phyloP scores from a whole-genome alignment of 2,888 invertebrate genomes.

The Drosophila yooni region DNA sequence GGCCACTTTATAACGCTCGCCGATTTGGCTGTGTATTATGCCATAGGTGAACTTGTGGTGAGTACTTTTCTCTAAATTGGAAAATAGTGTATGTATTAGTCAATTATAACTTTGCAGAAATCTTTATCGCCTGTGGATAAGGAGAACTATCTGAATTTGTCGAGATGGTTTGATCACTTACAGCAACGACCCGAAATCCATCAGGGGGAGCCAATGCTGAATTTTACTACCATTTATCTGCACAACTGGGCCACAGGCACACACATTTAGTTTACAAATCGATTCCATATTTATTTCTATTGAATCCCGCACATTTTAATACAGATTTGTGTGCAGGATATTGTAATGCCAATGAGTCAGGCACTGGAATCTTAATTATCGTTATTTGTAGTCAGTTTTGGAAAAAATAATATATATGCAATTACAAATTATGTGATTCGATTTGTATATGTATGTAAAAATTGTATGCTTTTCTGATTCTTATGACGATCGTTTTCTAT shows the following conservation, averaged over 20 bases:
- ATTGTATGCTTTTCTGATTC: slow-evolving; percentile 16
- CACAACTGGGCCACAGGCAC: slow-evolving; percentile 85
- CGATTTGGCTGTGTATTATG: slow-evolving; percentile 90
- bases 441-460: slow-evolving; percentile 27
- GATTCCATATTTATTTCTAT: slow-evolving; percentile 67
- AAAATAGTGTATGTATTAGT: neutral
- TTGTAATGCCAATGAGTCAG: slow-evolving; percentile 66
- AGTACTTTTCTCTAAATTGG: slow-evolving; percentile 66
- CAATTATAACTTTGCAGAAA: slow-evolving; percentile 85
- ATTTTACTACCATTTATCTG: slow-evolving; percentile 84
- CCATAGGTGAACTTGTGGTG: slow-evolving; percentile 89
- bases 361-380: slow-evolving; percentile 60
- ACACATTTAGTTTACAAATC: slow-evolving; percentile 74
- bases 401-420: slow-evolving; percentile 41
- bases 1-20: slow-evolving; percentile 87
- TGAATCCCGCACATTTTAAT: slow-evolving; percentile 49
- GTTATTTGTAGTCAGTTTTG: slow-evolving; percentile 53
- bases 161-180: slow-evolving; percentile 92
- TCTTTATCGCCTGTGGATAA: slow-evolving; percentile 88
- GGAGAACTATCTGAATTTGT: slow-evolving; percentile 89
- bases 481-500: slow-evolving; percentile 50
- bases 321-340: slow-evolving; percentile 32
- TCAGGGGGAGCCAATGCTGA: slow-evolving; percentile 80
- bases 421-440: slow-evolving; percentile 56
- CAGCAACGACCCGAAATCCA: slow-evolving; percentile 89